Base-by-base conservation (phyloP, 1,140 invertebrate genomes). In the Elymnias hypermnestra region DNA sequence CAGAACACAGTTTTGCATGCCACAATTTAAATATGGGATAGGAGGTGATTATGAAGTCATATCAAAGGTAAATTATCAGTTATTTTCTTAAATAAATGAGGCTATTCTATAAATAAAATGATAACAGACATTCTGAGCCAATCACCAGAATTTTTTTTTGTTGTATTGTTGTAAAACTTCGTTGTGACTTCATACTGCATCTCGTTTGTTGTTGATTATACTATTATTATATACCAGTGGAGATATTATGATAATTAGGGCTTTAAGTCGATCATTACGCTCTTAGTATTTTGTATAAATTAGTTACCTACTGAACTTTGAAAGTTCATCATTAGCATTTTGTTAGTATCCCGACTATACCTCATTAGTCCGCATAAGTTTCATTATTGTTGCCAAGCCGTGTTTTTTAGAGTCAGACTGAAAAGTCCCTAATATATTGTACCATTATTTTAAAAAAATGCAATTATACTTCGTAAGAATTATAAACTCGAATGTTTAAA, bases 261-360 rank as follows among this genome's bases (percentile, higher is more conserved):
- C 78, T 83, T 57, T 83, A 78, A 83, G 78, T 83, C 78, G 49
- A 64, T 59, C 57, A 67, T 68, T 68, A 68, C 63, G 60, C 60
- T 73, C 63, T 71, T 66, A 43, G 41, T 52, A 65, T 66, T 68
- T 53, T 75, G 70, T 78, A 74, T 63, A 72, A 75, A 66, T 83
- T 84, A 84, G 81, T 84, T 84, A 84, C 81, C 81, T 77, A 61
- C 61, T 66, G 81, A 78, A 78, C 81, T 84, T 82, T 51, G 61
- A 72, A 84, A 84, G 81, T 84, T 84, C 81, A 38, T 47, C 61
- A 58, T 73, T 71, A 62, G 55, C 63, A 47, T 59, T 71, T 66
- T 48, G 64, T 29, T 72, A 64, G 60, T 71, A 63, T 52, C 60
- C 62, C 52, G 57, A 68, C 54, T 75, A 62, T 81, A 79, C 79